Evolutionary conservation across 2,888 invertebrate species (phyloP).

Genomic region (Metopia argyrocephala): DNA sequence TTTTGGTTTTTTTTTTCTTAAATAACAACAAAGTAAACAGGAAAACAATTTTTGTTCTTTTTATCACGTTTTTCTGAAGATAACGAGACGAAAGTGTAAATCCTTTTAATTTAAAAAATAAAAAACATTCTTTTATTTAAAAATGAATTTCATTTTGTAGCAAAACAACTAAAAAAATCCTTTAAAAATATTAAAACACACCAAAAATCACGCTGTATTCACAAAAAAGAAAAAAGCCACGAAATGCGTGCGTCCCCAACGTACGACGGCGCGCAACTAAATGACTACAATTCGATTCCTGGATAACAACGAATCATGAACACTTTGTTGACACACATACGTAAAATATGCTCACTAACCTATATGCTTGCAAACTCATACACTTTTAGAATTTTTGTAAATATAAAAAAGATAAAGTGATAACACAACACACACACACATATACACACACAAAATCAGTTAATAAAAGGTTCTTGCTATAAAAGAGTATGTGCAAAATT

Average conservation of each 20-base stretch:
- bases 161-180: slow-evolving; percentile 29
- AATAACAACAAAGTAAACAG: slow-evolving; percentile 40
- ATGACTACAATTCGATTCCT: slow-evolving; percentile 69
- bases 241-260: slow-evolving; percentile 77
- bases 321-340: slow-evolving; percentile 4
- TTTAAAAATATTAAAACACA: slow-evolving; percentile 40
- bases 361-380: slow-evolving; percentile 28
- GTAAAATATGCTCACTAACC: neutral
- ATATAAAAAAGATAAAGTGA: neutral
- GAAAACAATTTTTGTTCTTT: slow-evolving; percentile 53
- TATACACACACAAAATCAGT: neutral
- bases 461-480: neutral
- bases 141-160: neutral
- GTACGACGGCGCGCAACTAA: slow-evolving; percentile 79
- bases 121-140: neutral
- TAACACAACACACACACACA: neutral
- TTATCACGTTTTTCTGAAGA: neutral
- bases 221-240: slow-evolving; percentile 66
- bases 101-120: neutral
- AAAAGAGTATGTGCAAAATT: neutral
- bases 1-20: neutral
- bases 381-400: neutral
- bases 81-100: too few species aligned
- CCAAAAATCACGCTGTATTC: slow-evolving; percentile 46
- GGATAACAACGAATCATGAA: slow-evolving; percentile 41